Conservation (phyloP, 2,797 vertebrate genomes). For the Ptychadena robeensis region DNA sequence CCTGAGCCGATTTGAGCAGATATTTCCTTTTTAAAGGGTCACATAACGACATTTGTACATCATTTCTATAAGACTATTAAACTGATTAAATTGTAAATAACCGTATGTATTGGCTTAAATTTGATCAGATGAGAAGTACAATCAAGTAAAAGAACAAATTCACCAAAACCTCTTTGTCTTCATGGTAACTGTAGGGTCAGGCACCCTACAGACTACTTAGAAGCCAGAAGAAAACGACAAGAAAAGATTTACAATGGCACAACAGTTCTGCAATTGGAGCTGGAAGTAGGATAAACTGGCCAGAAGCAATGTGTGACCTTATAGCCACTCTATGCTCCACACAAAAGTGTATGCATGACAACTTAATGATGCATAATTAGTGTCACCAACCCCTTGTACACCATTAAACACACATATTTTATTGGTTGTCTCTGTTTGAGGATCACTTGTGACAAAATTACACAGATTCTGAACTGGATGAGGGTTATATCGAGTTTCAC, state of each 20-base stretch:
- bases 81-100: too few relatives aligned
- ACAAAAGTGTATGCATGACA: conserved; percentile 53
- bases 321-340: conserved; percentile 11
- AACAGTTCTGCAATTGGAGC: conserved; percentile 24
- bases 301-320: conserved; percentile 52
- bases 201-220: too few relatives aligned
- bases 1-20: not conserved
- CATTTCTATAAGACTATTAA: not conserved
- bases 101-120: too few relatives aligned
- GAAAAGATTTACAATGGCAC: conserved; percentile 19
- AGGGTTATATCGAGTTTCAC: conserved; percentile 17
- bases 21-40: not conserved
- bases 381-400: conserved; percentile 29
- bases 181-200: too few relatives aligned
- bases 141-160: too few relatives aligned
- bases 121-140: not conserved
- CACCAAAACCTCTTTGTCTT: too few relatives aligned
- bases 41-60: not conserved
- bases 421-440: not conserved
- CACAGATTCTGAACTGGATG: not conserved
- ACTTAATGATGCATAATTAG: conserved; percentile 58
- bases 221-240: not conserved
- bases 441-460: conserved; percentile 23
- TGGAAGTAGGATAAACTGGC: conserved; percentile 39
- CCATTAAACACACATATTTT: conserved; percentile 39